A percentile compares a stretch with the other conserved stretches of the same genome.
These are phyloP conservation scores for Dioctria rufipes DNA, from an alignment of 2,888 invertebrate species.

Conservation along the genomic window DNA sequence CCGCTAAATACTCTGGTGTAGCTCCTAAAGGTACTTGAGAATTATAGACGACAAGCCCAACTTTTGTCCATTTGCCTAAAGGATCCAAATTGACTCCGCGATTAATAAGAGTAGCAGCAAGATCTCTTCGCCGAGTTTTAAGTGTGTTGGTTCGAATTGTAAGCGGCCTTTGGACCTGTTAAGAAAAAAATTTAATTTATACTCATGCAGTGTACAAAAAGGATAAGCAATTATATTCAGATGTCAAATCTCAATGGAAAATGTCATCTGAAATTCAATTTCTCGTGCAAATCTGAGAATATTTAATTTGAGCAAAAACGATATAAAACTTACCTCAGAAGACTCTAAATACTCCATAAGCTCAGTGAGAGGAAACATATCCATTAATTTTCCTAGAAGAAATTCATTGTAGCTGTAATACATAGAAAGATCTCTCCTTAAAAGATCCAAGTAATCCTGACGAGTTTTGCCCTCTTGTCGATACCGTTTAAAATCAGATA, in stretches of 20 bases:
- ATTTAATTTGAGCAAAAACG: background rate
- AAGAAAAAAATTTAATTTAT: background rate
- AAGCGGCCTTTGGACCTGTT: constrained; percentile 82
- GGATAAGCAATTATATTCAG: too few relatives aligned
- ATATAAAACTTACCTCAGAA: constrained; percentile 79
- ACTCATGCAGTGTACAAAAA: background rate
- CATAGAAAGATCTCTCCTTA: constrained; percentile 88
- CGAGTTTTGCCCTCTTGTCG: constrained; percentile 81
- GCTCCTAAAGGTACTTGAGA: constrained; percentile 98
- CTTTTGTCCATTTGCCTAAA: constrained; percentile 98
- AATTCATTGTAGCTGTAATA: constrained; percentile 99
- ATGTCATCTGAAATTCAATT: too few relatives aligned
- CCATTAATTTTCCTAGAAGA: constrained; percentile 92
- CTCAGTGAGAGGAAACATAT: constrained; percentile 89
- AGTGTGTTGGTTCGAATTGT: constrained; percentile 97
- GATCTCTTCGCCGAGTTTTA: constrained; percentile 91
- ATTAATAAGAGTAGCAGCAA: constrained; percentile 95
- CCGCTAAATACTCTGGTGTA: constrained; percentile 98
- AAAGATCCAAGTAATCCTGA: constrained; percentile 84
- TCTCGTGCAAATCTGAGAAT: too few relatives aligned
- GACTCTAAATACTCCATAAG: constrained; percentile 96
- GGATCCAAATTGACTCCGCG: constrained; percentile 99
- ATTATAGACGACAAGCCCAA: constrained; percentile 96
- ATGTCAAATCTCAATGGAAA: too few relatives aligned
- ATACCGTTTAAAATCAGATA: constrained; percentile 83